phyloP scores from a whole-genome alignment of 2,888 invertebrate species.

The Amiota communis region DNA sequence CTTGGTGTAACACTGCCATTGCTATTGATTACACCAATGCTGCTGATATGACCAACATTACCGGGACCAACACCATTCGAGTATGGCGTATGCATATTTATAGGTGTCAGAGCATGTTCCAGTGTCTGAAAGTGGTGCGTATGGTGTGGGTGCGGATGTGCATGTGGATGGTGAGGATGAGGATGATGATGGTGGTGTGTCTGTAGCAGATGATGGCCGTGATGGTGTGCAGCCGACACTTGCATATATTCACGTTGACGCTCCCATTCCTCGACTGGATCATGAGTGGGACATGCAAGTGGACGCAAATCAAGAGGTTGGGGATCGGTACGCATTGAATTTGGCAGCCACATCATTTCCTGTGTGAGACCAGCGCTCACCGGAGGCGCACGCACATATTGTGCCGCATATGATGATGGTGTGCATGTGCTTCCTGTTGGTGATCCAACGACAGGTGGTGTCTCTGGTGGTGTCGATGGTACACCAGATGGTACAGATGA shows the following conservation, averaged over 20 bases:
- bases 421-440: conserved; percentile 75
- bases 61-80: conserved; percentile 53
- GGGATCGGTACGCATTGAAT: conserved; percentile 78
- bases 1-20: conserved; percentile 41
- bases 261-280: conserved; percentile 78
- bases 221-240: conserved; percentile 51
- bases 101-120: conserved; percentile 69
- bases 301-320: conserved; percentile 87
- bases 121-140: conserved; percentile 69
- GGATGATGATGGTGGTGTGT: conserved; percentile 67
- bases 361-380: conserved; percentile 76
- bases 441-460: conserved; percentile 81
- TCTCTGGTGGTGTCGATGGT: conserved; percentile 90
- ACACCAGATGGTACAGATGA: conserved; percentile 75
- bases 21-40: conserved; percentile 27
- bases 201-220: conserved; percentile 49
- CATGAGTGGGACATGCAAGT: conserved; percentile 77
- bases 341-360: conserved; percentile 86
- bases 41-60: conserved; percentile 42
- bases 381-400: conserved; percentile 39
- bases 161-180: conserved; percentile 61
- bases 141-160: conserved; percentile 44
- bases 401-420: conserved; percentile 51
- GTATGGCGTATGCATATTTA: conserved; percentile 72
- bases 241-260: conserved; percentile 78